Base-by-base conservation (phyloP, 2,797 vertebrate species). In the Ambastaia sidthimunki region DNA sequence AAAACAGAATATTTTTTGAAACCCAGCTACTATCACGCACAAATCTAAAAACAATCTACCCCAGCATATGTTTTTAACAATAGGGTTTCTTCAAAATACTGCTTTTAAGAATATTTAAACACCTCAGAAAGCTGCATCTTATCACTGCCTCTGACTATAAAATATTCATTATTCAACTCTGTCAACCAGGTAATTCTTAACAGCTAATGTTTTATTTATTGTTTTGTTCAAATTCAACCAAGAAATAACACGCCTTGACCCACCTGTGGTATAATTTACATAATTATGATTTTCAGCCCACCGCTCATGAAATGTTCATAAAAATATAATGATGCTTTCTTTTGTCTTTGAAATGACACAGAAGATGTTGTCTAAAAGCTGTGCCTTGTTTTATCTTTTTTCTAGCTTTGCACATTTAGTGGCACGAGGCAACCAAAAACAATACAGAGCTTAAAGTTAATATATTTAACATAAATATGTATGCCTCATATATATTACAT, bases 371-470 rank as follows among this genome's bases (percentile, higher is more conserved):
- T n/a, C 57, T 63, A 25, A 31, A 57, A 9, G 31, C 21, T 6
- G 1, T n/a, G 34, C 50, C 37, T 67, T 68, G 28, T 68, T 76
- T 68, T 18, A 76, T 37, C 10, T 65, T 37, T 57, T n/a, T 31
- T 15, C 7, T 18, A 15, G 15, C 60, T 23, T 31, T 63, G 19
- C 3, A 13, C 34, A 70, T 19, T 13, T 50, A 9, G 10, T 19
- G 52, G 66, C 25, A 52, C 15, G 10, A 71, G 44, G 25, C 19
- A 74, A 82, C 65, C 80, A 50, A 82, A 76, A 74, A 62, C 21
- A 18, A 16, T 15, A 55, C 28, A 59, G 79, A 55, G 65, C 12
- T 80, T 82, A 87, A n/a, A 50, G 48, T 3, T 50, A 16, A 50
- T 2, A 16, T 16, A 50, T 50, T 16, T 50, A 50, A 50, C 16